Conservation (phyloP, 1,140 invertebrate genomes). For the Onthophagus taurus region DNA sequence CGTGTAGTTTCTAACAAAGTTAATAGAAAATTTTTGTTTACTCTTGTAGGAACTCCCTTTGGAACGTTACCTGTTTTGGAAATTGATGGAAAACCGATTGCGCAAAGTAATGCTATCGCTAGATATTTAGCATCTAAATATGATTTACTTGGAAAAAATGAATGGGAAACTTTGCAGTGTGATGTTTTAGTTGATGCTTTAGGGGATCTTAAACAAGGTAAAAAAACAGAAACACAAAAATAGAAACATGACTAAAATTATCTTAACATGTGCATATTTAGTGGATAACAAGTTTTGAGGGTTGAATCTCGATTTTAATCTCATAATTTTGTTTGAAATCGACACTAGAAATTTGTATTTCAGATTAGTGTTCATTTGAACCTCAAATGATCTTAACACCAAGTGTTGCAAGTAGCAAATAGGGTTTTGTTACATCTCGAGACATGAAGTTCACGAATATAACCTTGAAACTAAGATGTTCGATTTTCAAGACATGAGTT, state of each 20-base stretch:
- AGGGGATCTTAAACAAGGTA: constrained; percentile 47
- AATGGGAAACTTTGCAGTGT: constrained; percentile 54
- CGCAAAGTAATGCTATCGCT: constrained; percentile 54
- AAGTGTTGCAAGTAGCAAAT: too few species aligned
- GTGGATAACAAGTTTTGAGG: background rate
- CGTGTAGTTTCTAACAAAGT: too few species aligned
- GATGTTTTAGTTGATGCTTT: constrained; percentile 51
- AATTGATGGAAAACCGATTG: constrained; percentile 52
- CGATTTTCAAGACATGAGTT: too few species aligned
- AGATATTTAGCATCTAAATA: constrained; percentile 54
- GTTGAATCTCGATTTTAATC: background rate
- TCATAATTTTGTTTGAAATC: too few species aligned
- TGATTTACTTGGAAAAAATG: constrained; percentile 47
- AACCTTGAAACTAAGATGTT: too few species aligned
- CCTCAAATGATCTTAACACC: too few species aligned
- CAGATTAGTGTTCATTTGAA: too few species aligned
- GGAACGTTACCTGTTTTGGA: constrained; percentile 59
- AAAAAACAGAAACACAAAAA: constrained; percentile 2
- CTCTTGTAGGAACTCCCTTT: constrained; percentile 41
- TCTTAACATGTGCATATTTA: background rate
- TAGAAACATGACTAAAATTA: too few species aligned
- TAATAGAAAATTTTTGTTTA: constrained; percentile 2
- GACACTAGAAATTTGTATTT: constrained; percentile 3
- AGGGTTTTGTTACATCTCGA: too few species aligned
- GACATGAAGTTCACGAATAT: too few species aligned